These are phyloP conservation scores for Zoanthus solanderi DNA, from an alignment of 92 coral and sea anemone species.

Conservation along the genomic window DNA sequence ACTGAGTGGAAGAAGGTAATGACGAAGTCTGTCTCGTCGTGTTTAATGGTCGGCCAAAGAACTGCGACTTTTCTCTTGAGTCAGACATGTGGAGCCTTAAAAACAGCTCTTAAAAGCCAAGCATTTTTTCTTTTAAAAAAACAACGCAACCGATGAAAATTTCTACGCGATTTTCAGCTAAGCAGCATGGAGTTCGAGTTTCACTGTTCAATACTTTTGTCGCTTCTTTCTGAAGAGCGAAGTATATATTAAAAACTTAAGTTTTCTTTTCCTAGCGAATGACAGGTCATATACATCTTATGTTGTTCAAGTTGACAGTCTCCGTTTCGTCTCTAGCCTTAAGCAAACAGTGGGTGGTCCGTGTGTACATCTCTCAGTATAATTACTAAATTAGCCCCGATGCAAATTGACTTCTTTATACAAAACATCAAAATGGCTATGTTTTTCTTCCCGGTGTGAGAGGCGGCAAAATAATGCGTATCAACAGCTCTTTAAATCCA, in stretches of 20 bases:
- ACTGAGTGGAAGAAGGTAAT: not conserved
- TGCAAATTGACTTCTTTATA: slow-evolving; percentile 58
- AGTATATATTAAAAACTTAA: slow-evolving; percentile 19
- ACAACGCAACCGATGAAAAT: not conserved
- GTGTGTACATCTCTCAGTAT: slow-evolving; percentile 44
- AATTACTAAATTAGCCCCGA: slow-evolving; percentile 38
- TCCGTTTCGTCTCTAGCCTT: slow-evolving; percentile 49
- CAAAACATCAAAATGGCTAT: slow-evolving; percentile 33
- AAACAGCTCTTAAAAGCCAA: slow-evolving; percentile 6
- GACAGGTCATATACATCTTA: slow-evolving; percentile 66
- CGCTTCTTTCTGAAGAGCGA: not conserved
- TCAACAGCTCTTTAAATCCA: not conserved
- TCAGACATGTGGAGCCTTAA: slow-evolving; percentile 36
- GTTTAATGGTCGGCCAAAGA: not conserved
- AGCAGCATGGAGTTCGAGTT: slow-evolving; percentile 5
- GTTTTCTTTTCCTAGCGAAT: slow-evolving; percentile 53
- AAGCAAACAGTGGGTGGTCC: slow-evolving; percentile 65
- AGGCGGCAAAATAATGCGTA: not conserved
- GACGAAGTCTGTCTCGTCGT: slow-evolving; percentile 5
- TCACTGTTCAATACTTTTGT: slow-evolving; percentile 4
- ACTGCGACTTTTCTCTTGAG: slow-evolving; percentile 11
- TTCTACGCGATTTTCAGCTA: slow-evolving; percentile 12
- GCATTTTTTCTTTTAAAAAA: not conserved
- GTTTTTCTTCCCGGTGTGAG: slow-evolving; percentile 17
- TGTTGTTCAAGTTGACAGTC: slow-evolving; percentile 69